Evolutionary conservation across 2,888 invertebrate genomes (phyloP).

Genomic region (Eustalomyia histrio): DNA sequence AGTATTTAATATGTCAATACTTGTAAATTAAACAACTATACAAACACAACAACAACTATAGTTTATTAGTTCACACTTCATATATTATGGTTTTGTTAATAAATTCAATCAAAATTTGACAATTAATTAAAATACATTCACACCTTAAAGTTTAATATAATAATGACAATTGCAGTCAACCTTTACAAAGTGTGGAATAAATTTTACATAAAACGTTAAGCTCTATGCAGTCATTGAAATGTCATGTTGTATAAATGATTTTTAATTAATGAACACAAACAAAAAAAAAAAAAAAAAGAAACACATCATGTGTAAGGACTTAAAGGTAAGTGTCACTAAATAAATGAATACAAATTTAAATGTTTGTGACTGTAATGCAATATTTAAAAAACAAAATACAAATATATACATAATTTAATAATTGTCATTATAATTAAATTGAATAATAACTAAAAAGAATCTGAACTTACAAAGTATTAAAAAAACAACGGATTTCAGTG

Average conservation of each 20-base stretch:
- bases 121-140: conserved; percentile 30
- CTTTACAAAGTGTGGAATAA: background rate
- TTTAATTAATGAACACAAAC: conserved; percentile 54
- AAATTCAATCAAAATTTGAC: conserved; percentile 27
- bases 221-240: conserved; percentile 51
- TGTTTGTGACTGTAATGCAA: conserved; percentile 2
- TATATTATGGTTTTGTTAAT: conserved; percentile 8
- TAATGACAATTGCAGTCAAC: conserved; percentile 19
- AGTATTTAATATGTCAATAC: too few relatives aligned
- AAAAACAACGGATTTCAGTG: background rate
- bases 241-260: conserved; percentile 57
- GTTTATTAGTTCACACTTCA: too few relatives aligned
- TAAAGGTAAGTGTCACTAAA: background rate
- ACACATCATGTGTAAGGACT: background rate
- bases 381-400: conserved; percentile 7
- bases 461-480: background rate
- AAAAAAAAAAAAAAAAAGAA: too few relatives aligned
- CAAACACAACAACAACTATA: too few relatives aligned
- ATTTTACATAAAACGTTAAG: conserved; percentile 27
- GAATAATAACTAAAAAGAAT: conserved; percentile 15
- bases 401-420: conserved; percentile 32
- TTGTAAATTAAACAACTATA: too few relatives aligned
- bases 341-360: conserved; percentile 14
- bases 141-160: conserved; percentile 22
- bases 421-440: conserved; percentile 39